Evolutionary conservation across 2,113 vertebrate species (phyloP), one percentile per base, ranked within the genome.

Genomic region (Thryonomys swinderianus): DNA sequence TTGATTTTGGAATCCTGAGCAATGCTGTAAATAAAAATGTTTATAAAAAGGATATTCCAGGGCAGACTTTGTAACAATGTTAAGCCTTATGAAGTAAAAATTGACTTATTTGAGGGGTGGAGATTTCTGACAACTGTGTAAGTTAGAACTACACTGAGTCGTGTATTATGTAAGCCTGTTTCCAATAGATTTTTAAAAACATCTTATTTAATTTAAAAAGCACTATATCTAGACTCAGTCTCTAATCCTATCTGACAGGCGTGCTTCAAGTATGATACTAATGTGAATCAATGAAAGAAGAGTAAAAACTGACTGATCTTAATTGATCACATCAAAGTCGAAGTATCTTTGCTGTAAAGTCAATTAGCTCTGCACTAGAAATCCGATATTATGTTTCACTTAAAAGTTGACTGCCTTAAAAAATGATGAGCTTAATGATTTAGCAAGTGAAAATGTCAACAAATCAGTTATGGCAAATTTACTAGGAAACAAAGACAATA

Each of bases 211-310:
- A 92, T 85, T 95, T 88, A 83, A 85, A 95, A 93, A 95, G 18
- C 13, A 80, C 14, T 34, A 23, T 64, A 69, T 87, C 93, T 62
- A 94, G 66, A 93, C 96, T 92, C 84, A 91, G 91, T 91, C 12
- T 85, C 76, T 97, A 96, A 95, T 97, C 88, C 90, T 71, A 97
- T 97, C 97, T 97, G 79, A 97, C 14, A 89, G 48, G 85, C 86
- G 92, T 96, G 88, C 80, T 84, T 97, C 96, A 92, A 57, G 94
- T 98, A 92, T 92, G 87, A 96, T 86, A 96, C 87, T 96, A 96
- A 97, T 84, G 88, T 96, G 97, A 97, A 94, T 97, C 92, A 96
- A 93, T 96, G 95, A 97, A 98, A 97, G 78, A 92, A 97, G 98
- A 97, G 27, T 82, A 93, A 96, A 97, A 95, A 96, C 69, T 95